phyloP scores from a whole-genome alignment of 2,888 invertebrate genomes.

The Apamea epomidion region DNA sequence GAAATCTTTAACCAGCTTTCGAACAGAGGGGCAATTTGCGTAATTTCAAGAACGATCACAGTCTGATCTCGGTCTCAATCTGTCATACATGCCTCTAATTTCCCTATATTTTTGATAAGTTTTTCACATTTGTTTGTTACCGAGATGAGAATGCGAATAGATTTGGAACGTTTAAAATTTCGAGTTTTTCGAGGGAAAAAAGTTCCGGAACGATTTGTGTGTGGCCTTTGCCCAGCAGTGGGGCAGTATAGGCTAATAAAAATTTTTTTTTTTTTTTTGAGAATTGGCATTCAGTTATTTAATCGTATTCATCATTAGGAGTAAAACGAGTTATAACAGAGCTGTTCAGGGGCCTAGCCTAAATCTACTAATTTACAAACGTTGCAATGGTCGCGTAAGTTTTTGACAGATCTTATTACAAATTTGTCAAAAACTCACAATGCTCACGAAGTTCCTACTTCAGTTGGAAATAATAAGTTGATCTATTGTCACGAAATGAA shows the following conservation, averaged over 20 bases:
- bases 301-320: background rate
- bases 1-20: background rate
- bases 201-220: no score
- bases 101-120: no score
- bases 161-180: no score
- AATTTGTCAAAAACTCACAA: background rate
- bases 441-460: background rate
- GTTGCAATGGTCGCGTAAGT: background rate
- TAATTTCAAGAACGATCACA: no score
- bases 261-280: no score
- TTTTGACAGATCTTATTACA: background rate
- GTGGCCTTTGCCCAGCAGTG: no score
- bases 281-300: background rate
- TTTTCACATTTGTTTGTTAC: no score
- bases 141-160: no score
- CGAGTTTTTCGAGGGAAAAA: no score
- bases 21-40: background rate
- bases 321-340: background rate
- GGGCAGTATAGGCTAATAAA: no score
- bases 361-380: background rate
- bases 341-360: background rate
- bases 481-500: background rate
- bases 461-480: background rate
- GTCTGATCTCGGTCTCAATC: no score
- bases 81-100: no score